Conservation (phyloP, 1,140 invertebrate genomes). For the Drosophila carrolli region DNA sequence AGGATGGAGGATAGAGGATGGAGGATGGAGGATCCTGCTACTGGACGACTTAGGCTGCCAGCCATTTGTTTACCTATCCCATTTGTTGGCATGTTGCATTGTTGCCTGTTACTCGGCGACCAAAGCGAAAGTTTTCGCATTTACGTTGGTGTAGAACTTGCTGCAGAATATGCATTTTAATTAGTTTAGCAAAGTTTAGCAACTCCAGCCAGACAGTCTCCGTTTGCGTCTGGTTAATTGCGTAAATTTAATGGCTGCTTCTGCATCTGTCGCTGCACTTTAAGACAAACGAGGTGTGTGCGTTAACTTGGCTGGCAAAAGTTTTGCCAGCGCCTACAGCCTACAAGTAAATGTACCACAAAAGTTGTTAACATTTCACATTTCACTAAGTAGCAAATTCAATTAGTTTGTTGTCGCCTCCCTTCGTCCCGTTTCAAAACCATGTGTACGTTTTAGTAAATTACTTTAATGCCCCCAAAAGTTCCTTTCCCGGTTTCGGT, state of each 20-base stretch:
- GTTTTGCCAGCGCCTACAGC: slow-evolving; percentile 30
- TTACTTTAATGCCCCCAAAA: slow-evolving; percentile 67
- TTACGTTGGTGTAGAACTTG: slow-evolving; percentile 58
- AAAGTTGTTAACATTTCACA: slow-evolving; percentile 82
- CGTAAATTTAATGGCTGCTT: slow-evolving; percentile 68
- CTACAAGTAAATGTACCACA: slow-evolving; percentile 50
- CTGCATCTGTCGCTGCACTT: slow-evolving; percentile 59
- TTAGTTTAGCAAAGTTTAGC: slow-evolving; percentile 77
- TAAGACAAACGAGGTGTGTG: slow-evolving; percentile 26
- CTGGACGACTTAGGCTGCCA: slow-evolving; percentile 38
- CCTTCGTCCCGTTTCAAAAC: slow-evolving; percentile 1
- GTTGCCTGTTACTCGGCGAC: slow-evolving; percentile 59
- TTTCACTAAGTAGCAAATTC: slow-evolving; percentile 77
- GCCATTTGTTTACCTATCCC: slow-evolving; percentile 68
- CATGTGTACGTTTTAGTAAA: slow-evolving; percentile 61
- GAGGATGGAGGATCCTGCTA: background rate
- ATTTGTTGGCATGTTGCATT: slow-evolving; percentile 57
- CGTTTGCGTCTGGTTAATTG: slow-evolving; percentile 74
- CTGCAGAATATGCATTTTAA: slow-evolving; percentile 78
- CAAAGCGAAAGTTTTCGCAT: slow-evolving; percentile 74
- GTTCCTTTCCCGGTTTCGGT: slow-evolving; percentile 32
- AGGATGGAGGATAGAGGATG: background rate
- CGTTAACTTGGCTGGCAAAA: slow-evolving; percentile 17
- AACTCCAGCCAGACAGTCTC: slow-evolving; percentile 37
- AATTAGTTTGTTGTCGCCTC: slow-evolving; percentile 58